These are phyloP conservation scores for Hypomecis punctinalis DNA, from an alignment of 2,888 invertebrate genomes.

Conservation along the genomic window DNA sequence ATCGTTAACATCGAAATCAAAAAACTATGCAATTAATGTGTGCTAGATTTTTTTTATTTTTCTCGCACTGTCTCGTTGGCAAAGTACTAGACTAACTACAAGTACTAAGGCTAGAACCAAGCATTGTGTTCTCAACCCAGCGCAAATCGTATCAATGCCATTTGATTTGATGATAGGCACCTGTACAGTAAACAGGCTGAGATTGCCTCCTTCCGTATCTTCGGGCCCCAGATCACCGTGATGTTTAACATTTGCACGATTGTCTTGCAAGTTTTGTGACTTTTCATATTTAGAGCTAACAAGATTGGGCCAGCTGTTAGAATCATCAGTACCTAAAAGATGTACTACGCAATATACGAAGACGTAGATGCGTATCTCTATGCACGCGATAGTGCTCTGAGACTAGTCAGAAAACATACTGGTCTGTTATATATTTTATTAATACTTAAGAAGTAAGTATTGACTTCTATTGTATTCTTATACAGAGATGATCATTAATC, in stretches of 20 bases:
- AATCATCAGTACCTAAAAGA: neutral
- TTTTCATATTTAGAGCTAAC: neutral
- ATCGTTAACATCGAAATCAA: no score
- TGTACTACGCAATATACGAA: neutral
- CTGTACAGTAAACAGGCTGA: constrained; percentile 63
- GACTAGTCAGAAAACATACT: no score
- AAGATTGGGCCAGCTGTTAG: neutral
- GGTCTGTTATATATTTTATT: no score
- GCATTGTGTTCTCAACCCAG: neutral
- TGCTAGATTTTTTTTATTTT: no score
- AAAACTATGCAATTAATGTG: no score
- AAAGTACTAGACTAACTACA: no score
- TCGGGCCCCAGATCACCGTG: constrained; percentile 58
- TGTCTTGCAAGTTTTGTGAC: constrained; percentile 11
- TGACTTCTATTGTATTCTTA: no score
- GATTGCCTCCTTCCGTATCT: constrained; percentile 69
- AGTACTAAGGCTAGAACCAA: neutral
- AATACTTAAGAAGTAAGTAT: no score
- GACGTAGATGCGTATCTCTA: neutral
- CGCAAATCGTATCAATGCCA: constrained; percentile 46
- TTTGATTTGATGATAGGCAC: constrained; percentile 66
- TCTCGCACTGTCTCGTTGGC: no score
- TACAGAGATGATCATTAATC: no score
- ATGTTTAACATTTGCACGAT: constrained; percentile 44
- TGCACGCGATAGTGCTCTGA: no score